Evolutionary conservation across 2,797 vertebrate species (phyloP), one percentile per base, ranked within the genome.

Genomic region (Cuniculus paca): DNA sequence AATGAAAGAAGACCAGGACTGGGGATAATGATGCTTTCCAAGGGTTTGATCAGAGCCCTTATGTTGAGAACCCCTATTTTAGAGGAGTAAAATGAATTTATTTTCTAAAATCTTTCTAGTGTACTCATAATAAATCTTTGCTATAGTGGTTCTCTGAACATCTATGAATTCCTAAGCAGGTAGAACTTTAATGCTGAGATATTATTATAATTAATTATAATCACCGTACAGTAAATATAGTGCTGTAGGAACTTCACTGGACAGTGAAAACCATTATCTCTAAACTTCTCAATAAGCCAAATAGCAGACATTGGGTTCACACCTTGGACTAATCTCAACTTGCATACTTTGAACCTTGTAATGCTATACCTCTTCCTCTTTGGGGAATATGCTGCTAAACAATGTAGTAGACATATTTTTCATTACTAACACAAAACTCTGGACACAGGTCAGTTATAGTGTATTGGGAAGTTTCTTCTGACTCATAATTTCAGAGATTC

Each of bases 191-290:
- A 58, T 79, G 48, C 42, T 86, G 14, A 78, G 39, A 11, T 88
- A 42, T 91, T 90, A 88, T 20, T 94, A 58, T n/a, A 28, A 11
- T 45, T 90, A 84, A 84, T 92, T 80, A 93, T 79, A 68, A 63
- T 88, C 36, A 70, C 6, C 56, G 17, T 84, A 86, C 79, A 48
- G 5, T 92, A 60, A 90, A 58, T 50, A 74, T 6, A 80, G 9
- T 42, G 1, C 42, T 63, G 6, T 20, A 24, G 45, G 3, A 78
- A 89, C 3, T 70, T 1, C 8, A 79, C 10, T 34, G 72, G 22
- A 70, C 9, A 56, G 1, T 91, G 79, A 48, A 81, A 3, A n/a
- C 72, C 0, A 0, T 87, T 72, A 39, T 93, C 24, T 91, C 17
- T 63, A 80, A 63, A 78, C 6, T 77, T 94, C 10, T 82, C 50